These are phyloP conservation scores for Rhodophaea formosa DNA, from an alignment of 2,888 invertebrate species.

Conservation along the genomic window DNA sequence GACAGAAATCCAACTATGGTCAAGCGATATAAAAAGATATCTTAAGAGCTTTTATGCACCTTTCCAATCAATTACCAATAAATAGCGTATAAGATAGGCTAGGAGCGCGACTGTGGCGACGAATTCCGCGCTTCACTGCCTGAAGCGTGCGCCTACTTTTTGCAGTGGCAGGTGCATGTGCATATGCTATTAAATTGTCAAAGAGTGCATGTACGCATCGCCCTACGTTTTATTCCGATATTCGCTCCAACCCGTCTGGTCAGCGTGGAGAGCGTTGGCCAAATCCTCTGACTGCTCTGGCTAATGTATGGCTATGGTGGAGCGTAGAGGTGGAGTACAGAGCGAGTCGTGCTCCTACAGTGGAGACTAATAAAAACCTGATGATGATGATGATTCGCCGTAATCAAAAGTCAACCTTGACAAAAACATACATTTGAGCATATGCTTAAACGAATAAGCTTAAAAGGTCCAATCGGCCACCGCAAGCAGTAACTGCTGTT, in stretches of 20 bases:
- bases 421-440: slow-evolving; percentile 12
- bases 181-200: slow-evolving; percentile 81
- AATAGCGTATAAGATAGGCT: slow-evolving; percentile 74
- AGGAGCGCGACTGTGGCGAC: slow-evolving; percentile 66
- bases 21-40: slow-evolving; percentile 52
- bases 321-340: too few species aligned
- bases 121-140: slow-evolving; percentile 75
- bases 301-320: too few species aligned
- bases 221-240: slow-evolving; percentile 56
- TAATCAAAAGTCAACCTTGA: slow-evolving; percentile 59
- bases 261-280: too few species aligned
- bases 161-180: slow-evolving; percentile 75
- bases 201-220: slow-evolving; percentile 63
- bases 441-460: slow-evolving; percentile 21
- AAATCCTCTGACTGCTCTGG: too few species aligned
- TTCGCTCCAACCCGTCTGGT: too few species aligned
- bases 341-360: too few species aligned
- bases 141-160: slow-evolving; percentile 78
- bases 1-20: slow-evolving; percentile 51
- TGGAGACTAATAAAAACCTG: too few species aligned
- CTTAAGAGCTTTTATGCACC: slow-evolving; percentile 61
- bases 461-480: slow-evolving; percentile 34
- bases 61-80: slow-evolving; percentile 79
- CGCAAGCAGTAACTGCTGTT: slow-evolving; percentile 50
- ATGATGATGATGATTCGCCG: too few species aligned